These are phyloP conservation scores for Avahi laniger DNA, from an alignment of 2,797 vertebrate genomes.

Conservation along the genomic window DNA sequence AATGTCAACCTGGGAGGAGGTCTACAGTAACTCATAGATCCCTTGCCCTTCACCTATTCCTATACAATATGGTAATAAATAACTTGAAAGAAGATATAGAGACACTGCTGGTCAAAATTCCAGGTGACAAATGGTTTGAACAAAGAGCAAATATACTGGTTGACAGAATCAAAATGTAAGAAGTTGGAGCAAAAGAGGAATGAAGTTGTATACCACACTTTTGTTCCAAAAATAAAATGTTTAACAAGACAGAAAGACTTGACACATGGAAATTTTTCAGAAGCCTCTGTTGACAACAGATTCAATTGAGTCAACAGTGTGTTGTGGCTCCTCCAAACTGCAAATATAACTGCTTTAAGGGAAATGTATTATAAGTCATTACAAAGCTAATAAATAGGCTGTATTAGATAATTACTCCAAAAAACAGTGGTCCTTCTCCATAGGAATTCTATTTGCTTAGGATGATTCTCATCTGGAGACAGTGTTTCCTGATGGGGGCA, in stretches of 20 bases:
- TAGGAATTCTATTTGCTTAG: neutral
- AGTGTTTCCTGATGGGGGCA: neutral
- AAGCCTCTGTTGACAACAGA: conserved; percentile 26
- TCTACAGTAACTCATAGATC: neutral
- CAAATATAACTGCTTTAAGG: neutral
- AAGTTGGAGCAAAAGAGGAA: neutral
- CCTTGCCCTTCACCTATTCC: neutral
- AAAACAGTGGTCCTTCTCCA: neutral
- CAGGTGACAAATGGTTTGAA: conserved; percentile 10
- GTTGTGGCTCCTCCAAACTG: neutral
- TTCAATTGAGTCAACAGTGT: conserved; percentile 19
- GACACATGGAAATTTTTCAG: neutral
- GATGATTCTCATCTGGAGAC: conserved; percentile 6
- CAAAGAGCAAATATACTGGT: neutral
- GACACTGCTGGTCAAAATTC: neutral
- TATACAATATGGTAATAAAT: neutral
- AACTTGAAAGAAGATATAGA: neutral
- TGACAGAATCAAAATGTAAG: conserved; percentile 31
- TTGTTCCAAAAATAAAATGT: conserved; percentile 5
- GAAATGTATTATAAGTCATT: neutral
- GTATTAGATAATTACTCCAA: neutral
- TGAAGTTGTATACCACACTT: neutral
- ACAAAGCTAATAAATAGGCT: conserved; percentile 4
- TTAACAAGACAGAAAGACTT: neutral
- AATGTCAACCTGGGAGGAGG: neutral